These are phyloP conservation scores for Callocephalon fimbriatum DNA, from an alignment of 2,113 vertebrate genomes.

Conservation along the genomic window DNA sequence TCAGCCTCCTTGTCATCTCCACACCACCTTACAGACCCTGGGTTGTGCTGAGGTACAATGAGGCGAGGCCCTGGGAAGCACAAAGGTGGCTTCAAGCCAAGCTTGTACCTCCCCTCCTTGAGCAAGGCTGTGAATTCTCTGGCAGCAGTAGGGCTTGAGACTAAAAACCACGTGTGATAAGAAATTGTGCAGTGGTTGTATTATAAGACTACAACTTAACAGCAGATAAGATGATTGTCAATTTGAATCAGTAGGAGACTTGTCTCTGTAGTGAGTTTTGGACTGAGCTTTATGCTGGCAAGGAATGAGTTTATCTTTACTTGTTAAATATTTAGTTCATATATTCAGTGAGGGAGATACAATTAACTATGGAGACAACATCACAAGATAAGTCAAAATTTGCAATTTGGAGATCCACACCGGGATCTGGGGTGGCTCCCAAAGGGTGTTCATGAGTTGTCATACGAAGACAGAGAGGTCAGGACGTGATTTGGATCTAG, in stretches of 20 bases:
- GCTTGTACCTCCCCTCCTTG: not conserved
- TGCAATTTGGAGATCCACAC: not conserved
- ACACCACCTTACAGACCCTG: fast-evolving
- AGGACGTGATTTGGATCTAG: not conserved
- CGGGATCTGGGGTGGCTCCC: fast-evolving
- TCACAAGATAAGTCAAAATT: not conserved
- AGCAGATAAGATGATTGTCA: not conserved
- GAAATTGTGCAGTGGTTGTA: not conserved
- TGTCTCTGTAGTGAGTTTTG: not conserved
- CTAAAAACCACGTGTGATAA: not conserved
- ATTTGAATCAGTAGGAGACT: not conserved
- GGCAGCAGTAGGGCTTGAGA: not conserved
- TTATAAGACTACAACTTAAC: not conserved
- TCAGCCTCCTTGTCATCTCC: not conserved
- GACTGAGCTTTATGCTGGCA: not conserved
- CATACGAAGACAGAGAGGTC: not conserved
- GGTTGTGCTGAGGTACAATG: not conserved
- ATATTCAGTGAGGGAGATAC: not conserved
- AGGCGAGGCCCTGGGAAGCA: not conserved
- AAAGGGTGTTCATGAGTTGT: not conserved
- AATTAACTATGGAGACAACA: not conserved
- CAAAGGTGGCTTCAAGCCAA: not conserved
- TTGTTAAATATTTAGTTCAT: not conserved
- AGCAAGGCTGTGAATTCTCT: not conserved
- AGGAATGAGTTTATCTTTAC: not conserved